These are phyloP conservation scores for Lanius collurio DNA, from an alignment of 2,113 vertebrate genomes.

Conservation along the genomic window DNA sequence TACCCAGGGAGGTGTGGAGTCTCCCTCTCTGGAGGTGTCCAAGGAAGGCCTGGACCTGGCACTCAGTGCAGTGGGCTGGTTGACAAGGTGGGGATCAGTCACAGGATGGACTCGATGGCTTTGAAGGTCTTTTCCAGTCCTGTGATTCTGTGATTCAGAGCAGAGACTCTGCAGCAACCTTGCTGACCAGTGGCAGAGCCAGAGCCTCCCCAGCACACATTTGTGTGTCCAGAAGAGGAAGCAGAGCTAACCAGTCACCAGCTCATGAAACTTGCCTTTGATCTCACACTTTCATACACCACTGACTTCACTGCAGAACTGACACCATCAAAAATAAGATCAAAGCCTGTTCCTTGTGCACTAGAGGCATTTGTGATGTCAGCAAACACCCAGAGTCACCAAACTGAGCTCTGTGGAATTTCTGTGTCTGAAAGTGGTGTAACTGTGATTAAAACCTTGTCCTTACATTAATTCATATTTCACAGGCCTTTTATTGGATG, in stretches of 20 bases:
- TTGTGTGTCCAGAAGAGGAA: not conserved
- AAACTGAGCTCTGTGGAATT: not conserved
- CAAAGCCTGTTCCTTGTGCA: not conserved
- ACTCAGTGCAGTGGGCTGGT: not conserved
- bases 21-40: not conserved
- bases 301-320: not conserved
- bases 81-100: not conserved
- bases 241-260: not conserved
- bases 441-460: constrained; percentile 2
- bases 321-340: not conserved
- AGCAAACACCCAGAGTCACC: not conserved
- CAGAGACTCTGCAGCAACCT: not conserved
- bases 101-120: accelerated
- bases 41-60: accelerated
- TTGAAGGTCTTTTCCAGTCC: not conserved
- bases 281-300: not conserved
- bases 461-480: constrained; percentile 10
- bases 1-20: not conserved
- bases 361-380: not conserved
- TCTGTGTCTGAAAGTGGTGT: not conserved
- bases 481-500: not conserved
- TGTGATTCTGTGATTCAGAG: not conserved
- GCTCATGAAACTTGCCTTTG: not conserved
- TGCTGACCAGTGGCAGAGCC: not conserved
- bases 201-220: not conserved